Evolutionary conservation across 1,140 invertebrate genomes (phyloP).

Genomic region (Pseudomyrmex pallidus): DNA sequence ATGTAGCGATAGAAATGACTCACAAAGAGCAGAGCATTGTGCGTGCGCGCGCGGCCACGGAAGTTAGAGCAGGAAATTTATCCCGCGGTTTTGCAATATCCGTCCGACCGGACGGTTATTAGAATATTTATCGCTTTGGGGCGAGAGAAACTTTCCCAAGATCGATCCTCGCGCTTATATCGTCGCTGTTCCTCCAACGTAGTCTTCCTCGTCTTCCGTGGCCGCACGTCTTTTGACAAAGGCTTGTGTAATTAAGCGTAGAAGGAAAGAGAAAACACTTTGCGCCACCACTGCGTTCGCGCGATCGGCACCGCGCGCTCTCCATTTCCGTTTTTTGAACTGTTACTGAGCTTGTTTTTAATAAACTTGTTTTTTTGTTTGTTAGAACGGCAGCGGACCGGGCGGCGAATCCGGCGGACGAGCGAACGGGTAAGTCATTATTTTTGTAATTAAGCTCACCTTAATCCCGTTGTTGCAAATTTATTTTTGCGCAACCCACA

Average conservation of each 20-base stretch:
- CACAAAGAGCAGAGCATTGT: slow-evolving; percentile 80
- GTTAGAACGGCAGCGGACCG: slow-evolving; percentile 92
- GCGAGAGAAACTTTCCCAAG: slow-evolving; percentile 11
- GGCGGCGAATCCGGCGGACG: slow-evolving; percentile 90
- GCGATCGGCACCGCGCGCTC: slow-evolving; percentile 77
- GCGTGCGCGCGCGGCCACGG: slow-evolving; percentile 67
- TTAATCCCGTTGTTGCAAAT: slow-evolving; percentile 1
- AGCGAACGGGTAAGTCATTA: slow-evolving; percentile 89
- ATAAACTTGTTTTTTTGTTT: slow-evolving; percentile 88
- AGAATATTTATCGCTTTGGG: slow-evolving; percentile 7
- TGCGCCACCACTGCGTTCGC: slow-evolving; percentile 76
- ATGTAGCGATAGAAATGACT: slow-evolving; percentile 53
- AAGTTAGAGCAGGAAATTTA: slow-evolving; percentile 32
- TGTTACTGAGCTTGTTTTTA: slow-evolving; percentile 84
- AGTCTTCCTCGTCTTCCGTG: slow-evolving; percentile 42
- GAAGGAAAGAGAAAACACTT: slow-evolving; percentile 32
- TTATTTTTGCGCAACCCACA: neutral
- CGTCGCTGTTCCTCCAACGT: slow-evolving; percentile 8
- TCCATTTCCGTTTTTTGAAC: slow-evolving; percentile 81
- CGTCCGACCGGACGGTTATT: slow-evolving; percentile 9
- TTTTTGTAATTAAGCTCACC: slow-evolving; percentile 18
- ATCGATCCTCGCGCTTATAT: neutral
- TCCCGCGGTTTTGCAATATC: slow-evolving; percentile 30
- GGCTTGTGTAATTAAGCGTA: slow-evolving; percentile 59
- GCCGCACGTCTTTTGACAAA: slow-evolving; percentile 62